Percentiles rank a stretch among this genome's conserved stretches.
Conservation (phyloP, 2,888 invertebrate genomes). For the Panopea generosa region DNA sequence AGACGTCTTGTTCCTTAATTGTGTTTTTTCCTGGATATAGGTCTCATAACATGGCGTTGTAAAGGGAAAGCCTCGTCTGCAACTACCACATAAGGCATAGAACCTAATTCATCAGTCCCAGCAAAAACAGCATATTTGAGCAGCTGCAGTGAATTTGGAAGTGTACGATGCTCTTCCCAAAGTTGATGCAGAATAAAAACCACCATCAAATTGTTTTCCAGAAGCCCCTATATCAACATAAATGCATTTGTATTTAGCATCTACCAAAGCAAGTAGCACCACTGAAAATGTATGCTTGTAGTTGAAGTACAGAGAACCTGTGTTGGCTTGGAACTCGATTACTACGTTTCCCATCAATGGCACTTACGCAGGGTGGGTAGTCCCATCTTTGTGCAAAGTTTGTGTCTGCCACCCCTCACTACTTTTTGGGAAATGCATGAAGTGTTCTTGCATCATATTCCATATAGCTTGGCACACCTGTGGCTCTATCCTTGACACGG, state of each 20-base stretch:
- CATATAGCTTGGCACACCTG: slow-evolving; percentile 24
- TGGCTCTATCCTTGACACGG: slow-evolving; percentile 16
- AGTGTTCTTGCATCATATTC: neutral
- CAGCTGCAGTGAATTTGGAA: slow-evolving; percentile 7
- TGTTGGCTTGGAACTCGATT: slow-evolving; percentile 22
- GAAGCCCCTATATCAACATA: slow-evolving; percentile 81
- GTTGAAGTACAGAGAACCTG: slow-evolving; percentile 41
- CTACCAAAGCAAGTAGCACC: slow-evolving; percentile 69
- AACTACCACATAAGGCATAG: slow-evolving; percentile 5
- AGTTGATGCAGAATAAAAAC: slow-evolving; percentile 4
- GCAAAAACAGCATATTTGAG: neutral
- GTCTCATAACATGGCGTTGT: neutral
- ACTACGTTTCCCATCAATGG: slow-evolving; percentile 58
- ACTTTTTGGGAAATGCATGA: slow-evolving; percentile 2
- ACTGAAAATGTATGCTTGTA: slow-evolving; percentile 60
- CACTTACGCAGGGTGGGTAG: slow-evolving; percentile 78
- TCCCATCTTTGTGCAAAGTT: slow-evolving; percentile 71
- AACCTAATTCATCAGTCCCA: slow-evolving; percentile 1
- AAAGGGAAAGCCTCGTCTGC: slow-evolving; percentile 10
- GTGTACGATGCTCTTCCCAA: slow-evolving; percentile 6
- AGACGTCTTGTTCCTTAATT: slow-evolving; percentile 5
- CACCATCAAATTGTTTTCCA: slow-evolving; percentile 67
- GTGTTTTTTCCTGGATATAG: slow-evolving; percentile 3
- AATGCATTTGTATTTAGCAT: slow-evolving; percentile 82
- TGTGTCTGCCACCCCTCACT: slow-evolving; percentile 14